Evolutionary conservation across 2,113 vertebrate genomes (phyloP).

Genomic region (Hyperopisus bebe): DNA sequence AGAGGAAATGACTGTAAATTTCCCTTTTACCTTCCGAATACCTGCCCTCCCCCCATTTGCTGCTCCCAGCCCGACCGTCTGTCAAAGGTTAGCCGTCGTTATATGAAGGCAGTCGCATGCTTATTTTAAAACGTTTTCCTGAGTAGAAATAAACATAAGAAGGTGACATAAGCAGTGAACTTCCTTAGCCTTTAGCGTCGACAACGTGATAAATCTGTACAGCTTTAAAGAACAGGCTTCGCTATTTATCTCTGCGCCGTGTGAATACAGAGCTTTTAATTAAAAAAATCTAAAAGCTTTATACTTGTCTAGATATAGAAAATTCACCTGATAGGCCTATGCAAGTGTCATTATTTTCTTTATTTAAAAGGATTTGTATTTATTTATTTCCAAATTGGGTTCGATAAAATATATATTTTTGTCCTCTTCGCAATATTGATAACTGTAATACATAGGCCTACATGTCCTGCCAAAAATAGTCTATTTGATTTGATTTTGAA

Average conservation of each 20-base stretch:
- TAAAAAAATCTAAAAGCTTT: neutral
- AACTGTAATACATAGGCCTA: neutral
- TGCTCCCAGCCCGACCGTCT: slow-evolving; percentile 45
- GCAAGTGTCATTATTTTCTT: neutral
- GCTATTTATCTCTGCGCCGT: neutral
- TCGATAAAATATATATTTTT: neutral
- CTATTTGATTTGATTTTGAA: neutral
- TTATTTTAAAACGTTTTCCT: neutral
- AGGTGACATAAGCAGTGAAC: neutral
- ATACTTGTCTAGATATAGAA: neutral
- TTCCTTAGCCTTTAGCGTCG: neutral
- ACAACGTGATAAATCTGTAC: neutral
- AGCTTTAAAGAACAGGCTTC: neutral
- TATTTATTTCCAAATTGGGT: neutral
- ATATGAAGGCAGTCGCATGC: slow-evolving; percentile 48
- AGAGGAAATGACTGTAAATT: slow-evolving; percentile 91
- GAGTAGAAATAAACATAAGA: neutral
- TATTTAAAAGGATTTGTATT: neutral
- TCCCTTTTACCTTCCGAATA: slow-evolving; percentile 75
- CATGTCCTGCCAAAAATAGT: neutral
- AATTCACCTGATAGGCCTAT: neutral
- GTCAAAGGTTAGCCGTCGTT: slow-evolving; percentile 63
- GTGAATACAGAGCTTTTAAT: neutral
- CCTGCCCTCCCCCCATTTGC: slow-evolving; percentile 40
- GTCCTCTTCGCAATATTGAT: neutral